These are phyloP conservation scores for Zygogramma bicolorata DNA, from an alignment of 2,888 invertebrate genomes.

Conservation along the genomic window DNA sequence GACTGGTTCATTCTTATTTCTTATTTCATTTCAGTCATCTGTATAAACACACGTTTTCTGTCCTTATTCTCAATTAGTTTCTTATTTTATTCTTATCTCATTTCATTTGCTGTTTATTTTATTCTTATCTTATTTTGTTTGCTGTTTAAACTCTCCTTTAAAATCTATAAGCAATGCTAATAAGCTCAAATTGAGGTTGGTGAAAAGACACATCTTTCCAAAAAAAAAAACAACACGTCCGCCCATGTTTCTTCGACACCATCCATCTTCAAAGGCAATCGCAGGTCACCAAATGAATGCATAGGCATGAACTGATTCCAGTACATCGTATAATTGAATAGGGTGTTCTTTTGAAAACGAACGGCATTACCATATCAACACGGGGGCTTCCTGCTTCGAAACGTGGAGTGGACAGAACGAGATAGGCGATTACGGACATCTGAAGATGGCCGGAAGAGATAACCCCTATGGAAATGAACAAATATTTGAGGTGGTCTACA, in stretches of 20 bases:
- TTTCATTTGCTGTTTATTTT: too few relatives aligned
- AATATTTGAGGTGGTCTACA: not conserved
- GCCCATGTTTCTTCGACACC: conserved; percentile 22
- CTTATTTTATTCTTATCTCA: too few relatives aligned
- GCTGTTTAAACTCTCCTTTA: too few relatives aligned
- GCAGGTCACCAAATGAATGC: conserved; percentile 37
- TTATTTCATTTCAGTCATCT: too few relatives aligned
- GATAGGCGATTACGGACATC: not conserved
- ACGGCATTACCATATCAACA: conserved; percentile 6
- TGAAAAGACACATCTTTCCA: too few relatives aligned
- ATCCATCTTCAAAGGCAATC: conserved; percentile 28
- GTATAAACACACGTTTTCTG: too few relatives aligned
- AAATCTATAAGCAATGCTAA: too few relatives aligned
- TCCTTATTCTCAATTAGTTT: too few relatives aligned
- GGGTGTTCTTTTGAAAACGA: conserved; percentile 23
- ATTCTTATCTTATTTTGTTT: too few relatives aligned
- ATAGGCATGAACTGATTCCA: conserved; percentile 35
- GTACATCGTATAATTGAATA: conserved; percentile 30
- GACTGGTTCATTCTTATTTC: too few relatives aligned
- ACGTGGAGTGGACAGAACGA: not conserved
- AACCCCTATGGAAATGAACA: not conserved
- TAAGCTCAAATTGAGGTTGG: too few relatives aligned
- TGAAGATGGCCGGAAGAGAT: not conserved
- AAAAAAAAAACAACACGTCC: not conserved
- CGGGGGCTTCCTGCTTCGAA: not conserved